Evolutionary conservation across 2,113 vertebrate genomes (phyloP).

Genomic region (Oryzias celebensis): DNA sequence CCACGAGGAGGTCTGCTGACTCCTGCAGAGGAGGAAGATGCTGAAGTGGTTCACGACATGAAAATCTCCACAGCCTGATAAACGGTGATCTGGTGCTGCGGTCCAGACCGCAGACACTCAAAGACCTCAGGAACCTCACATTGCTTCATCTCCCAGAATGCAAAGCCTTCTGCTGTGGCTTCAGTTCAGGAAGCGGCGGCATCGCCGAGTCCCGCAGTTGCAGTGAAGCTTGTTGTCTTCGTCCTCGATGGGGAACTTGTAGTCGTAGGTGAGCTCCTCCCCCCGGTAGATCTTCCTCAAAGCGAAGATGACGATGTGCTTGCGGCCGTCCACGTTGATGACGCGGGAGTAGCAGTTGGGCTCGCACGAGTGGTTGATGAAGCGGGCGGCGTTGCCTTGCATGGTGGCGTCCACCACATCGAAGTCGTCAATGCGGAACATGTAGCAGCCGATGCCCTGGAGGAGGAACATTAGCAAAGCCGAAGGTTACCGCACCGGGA

Average conservation of each 20-base stretch:
- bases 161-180: background rate
- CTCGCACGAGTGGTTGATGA: constrained; percentile 95
- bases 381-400: constrained; percentile 90
- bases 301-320: constrained; percentile 92
- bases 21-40: too few relatives aligned
- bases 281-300: constrained; percentile 88
- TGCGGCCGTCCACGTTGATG: constrained; percentile 91
- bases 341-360: constrained; percentile 93
- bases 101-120: background rate
- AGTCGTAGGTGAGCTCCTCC: constrained; percentile 92
- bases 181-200: constrained; percentile 88
- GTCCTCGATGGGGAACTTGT: constrained; percentile 93
- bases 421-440: constrained; percentile 94
- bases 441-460: constrained; percentile 93
- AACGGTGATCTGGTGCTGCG: background rate
- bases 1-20: background rate
- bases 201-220: constrained; percentile 86
- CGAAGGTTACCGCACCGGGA: background rate
- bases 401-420: constrained; percentile 92
- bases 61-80: constrained; percentile 2
- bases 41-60: constrained; percentile 3
- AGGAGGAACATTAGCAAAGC: background rate
- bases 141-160: constrained; percentile 3
- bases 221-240: constrained; percentile 88
- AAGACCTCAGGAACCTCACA: constrained; percentile 3